Conservation (phyloP, 2,888 invertebrate species). For the Thereva unica region DNA sequence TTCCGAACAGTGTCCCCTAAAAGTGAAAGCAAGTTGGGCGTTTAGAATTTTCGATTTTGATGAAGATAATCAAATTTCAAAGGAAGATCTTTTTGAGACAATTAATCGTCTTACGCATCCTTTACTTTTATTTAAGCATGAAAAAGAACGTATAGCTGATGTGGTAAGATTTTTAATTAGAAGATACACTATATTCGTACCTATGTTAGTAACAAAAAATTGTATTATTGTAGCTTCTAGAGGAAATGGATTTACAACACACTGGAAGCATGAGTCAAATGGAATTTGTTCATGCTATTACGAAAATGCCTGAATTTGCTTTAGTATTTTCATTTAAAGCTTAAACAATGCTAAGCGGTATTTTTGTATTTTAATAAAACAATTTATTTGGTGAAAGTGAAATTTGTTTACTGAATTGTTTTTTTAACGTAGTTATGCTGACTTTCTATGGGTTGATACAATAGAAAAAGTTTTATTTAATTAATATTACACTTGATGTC, state of each 20-base stretch:
- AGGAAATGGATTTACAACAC: constrained; percentile 66
- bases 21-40: constrained; percentile 76
- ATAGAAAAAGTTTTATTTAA: no score
- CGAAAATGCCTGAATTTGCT: constrained; percentile 67
- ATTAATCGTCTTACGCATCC: constrained; percentile 62
- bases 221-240: constrained; percentile 61
- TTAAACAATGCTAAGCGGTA: constrained; percentile 46
- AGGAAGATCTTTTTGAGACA: constrained; percentile 62
- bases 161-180: constrained; percentile 57
- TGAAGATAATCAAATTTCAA: constrained; percentile 65
- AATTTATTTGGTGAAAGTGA: no score
- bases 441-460: no score
- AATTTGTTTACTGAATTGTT: no score
- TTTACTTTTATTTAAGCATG: constrained; percentile 55
- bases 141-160: constrained; percentile 62
- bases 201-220: constrained; percentile 6
- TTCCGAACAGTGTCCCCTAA: constrained; percentile 70
- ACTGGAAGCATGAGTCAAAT: constrained; percentile 63
- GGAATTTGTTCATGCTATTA: constrained; percentile 66
- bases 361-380: no score
- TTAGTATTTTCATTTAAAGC: constrained; percentile 65
- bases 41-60: constrained; percentile 74
- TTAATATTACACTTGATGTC: no score
- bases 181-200: no score
- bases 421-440: no score